These are phyloP conservation scores for Ophthalmolycus amberensis DNA, from an alignment of 2,113 vertebrate species.

Conservation along the genomic window DNA sequence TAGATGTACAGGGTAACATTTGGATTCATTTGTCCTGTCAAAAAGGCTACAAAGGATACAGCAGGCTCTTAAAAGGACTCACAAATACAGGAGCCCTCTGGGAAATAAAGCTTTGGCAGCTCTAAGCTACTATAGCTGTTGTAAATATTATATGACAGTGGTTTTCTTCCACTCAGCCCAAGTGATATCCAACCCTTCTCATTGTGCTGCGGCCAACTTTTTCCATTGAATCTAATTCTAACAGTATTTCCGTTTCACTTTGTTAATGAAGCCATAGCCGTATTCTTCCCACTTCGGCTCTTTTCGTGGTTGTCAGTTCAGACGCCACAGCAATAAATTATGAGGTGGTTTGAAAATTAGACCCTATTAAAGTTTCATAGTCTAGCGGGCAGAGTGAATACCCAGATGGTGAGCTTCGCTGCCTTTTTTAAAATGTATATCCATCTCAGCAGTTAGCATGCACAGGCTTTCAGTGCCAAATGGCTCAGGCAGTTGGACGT, in stretches of 20 bases:
- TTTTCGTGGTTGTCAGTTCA: conserved; percentile 14
- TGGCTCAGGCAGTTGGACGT: conserved; percentile 40
- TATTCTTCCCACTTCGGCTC: background rate
- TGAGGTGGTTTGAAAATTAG: conserved; percentile 62
- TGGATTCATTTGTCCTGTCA: background rate
- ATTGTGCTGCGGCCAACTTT: conserved; percentile 35
- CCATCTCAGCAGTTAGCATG: conserved; percentile 53
- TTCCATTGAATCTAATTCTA: background rate
- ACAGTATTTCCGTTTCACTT: conserved; percentile 26
- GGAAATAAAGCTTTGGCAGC: conserved; percentile 62
- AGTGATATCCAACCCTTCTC: conserved; percentile 16
- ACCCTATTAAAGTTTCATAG: conserved; percentile 65
- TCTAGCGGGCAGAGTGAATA: conserved; percentile 49
- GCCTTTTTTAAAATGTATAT: conserved; percentile 6
- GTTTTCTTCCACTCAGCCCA: conserved; percentile 10
- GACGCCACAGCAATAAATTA: conserved; percentile 55
- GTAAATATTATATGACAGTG: conserved; percentile 49
- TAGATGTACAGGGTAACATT: background rate
- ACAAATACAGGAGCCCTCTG: conserved; percentile 43
- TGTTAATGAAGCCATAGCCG: background rate
- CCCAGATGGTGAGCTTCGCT: conserved; percentile 40
- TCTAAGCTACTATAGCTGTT: conserved; percentile 13
- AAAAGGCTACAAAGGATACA: background rate
- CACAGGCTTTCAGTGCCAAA: conserved; percentile 46
- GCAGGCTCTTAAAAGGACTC: conserved; percentile 22